Evolutionary conservation across 1,140 invertebrate species (phyloP).

Genomic region (Asobara japonica): DNA sequence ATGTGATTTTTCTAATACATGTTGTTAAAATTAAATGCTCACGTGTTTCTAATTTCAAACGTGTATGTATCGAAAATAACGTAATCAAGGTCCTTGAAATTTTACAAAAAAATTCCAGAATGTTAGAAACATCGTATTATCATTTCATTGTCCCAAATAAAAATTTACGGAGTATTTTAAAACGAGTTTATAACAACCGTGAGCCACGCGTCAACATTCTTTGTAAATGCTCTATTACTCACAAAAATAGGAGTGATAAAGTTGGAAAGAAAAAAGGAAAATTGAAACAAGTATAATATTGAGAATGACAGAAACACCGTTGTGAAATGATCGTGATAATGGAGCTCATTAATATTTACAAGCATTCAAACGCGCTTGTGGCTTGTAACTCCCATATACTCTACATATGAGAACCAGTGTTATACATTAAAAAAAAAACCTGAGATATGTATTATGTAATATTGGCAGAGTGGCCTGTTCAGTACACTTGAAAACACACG

Average conservation of each 20-base stretch:
- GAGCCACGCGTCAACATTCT: slow-evolving; percentile 14
- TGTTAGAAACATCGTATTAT: neutral
- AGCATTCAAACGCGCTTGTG: neutral
- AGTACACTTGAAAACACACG: slow-evolving; percentile 1
- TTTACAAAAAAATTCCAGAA: too few species aligned
- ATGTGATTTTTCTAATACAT: too few species aligned
- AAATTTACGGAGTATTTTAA: neutral
- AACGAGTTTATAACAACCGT: neutral
- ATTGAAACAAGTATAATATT: neutral
- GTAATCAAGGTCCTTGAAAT: too few species aligned
- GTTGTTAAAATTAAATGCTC: too few species aligned
- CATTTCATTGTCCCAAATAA: too few species aligned
- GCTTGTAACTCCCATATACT: neutral
- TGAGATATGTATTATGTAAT: slow-evolving; percentile 18
- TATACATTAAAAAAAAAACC: slow-evolving; percentile 9
- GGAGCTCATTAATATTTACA: slow-evolving; percentile 21
- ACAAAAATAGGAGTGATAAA: neutral
- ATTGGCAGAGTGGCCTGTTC: slow-evolving; percentile 18
- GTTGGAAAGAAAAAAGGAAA: neutral
- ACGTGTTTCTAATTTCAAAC: too few species aligned
- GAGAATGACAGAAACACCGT: neutral
- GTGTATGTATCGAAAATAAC: too few species aligned
- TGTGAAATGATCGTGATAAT: slow-evolving; percentile 22
- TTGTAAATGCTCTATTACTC: neutral
- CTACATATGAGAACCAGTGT: neutral